Base-by-base conservation (phyloP, 2,113 vertebrate species). In the Loxodonta africana region DNA sequence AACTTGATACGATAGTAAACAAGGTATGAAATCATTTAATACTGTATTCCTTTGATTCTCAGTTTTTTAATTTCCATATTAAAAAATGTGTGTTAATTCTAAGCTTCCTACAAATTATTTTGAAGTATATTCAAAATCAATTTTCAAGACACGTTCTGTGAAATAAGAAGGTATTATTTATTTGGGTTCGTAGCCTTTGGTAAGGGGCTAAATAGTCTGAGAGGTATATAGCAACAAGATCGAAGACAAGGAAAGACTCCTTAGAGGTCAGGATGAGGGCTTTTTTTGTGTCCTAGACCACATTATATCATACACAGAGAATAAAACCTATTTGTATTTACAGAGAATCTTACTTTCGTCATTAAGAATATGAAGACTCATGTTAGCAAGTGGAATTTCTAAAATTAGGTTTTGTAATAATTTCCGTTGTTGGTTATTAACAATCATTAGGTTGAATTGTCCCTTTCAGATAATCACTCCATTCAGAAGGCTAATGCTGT, bases 401-500 rank as follows among this genome's bases (percentile, higher is more conserved):
- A 82, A 94, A 83, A 41, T 81, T 73, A 1, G 7, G n/a, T n/a
- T 97, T 93, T 88, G 0, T 73, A 6, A 0, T 71, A 41, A 33
- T 76, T 90, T 96, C 88, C 82, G 14, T 53, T 73, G 1, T 83
- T 62, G 89, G 44, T 94, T 88, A 44, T 86, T 87, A 77, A 25
- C n/a, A 95, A n/a, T 98, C 87, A 97, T 95, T 76, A 91, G 21
- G 82, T 73, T 95, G 63, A 17, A 3, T 90, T 94, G 10, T 97
- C 94, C 97, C 95, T 98, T 98, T 96, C 97, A 99, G 99, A 99
- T 99, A 98, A 99, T 99, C 96, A 99, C 99, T 94, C 99, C 99
- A 1, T 99, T 99, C 98, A 98, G 99, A 98, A 99, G 99, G 97
- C 98, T 99, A 51, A 99, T 99, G 98, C 92, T 99, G 94, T 99